Conservation (phyloP, 2,888 invertebrate species). For the Drosophila helvetica region DNA sequence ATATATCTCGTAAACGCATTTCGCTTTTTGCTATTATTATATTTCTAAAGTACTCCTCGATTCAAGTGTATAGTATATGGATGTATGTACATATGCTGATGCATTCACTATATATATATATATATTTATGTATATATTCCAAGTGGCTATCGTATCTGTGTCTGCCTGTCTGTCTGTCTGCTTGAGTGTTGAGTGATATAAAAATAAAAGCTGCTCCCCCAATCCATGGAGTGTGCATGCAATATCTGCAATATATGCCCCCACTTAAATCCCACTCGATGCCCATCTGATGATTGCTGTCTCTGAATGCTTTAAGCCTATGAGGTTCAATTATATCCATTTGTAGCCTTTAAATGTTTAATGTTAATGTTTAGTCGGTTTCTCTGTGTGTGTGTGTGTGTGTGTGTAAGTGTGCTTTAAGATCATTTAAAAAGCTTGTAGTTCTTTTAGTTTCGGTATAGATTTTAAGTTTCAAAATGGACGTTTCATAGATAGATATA, state of each 20-base stretch:
- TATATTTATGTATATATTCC: background rate
- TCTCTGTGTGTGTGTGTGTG: constrained; percentile 4
- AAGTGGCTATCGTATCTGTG: background rate
- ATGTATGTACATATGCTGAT: constrained; percentile 42
- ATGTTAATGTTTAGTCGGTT: constrained; percentile 14
- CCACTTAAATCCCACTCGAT: constrained; percentile 41
- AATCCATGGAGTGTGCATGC: constrained; percentile 62
- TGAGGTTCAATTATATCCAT: constrained; percentile 70
- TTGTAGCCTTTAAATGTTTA: constrained; percentile 45
- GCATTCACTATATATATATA: constrained; percentile 14
- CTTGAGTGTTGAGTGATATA: constrained; percentile 40
- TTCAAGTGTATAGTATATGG: constrained; percentile 37
- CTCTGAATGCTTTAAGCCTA: constrained; percentile 59
- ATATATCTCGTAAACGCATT: constrained; percentile 55
- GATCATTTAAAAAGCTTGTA: constrained; percentile 33
- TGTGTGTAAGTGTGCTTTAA: constrained; percentile 13
- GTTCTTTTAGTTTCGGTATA: constrained; percentile 25
- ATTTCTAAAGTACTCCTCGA: constrained; percentile 47
- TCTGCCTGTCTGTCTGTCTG: background rate
- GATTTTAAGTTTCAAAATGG: constrained; percentile 66
- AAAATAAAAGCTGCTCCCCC: constrained; percentile 67
- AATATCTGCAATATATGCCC: constrained; percentile 40
- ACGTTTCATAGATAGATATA: constrained; percentile 70
- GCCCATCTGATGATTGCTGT: constrained; percentile 18
- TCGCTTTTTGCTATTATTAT: constrained; percentile 23